Conservation (phyloP, 2,797 vertebrate species). For the Pipistrellus kuhlii region DNA sequence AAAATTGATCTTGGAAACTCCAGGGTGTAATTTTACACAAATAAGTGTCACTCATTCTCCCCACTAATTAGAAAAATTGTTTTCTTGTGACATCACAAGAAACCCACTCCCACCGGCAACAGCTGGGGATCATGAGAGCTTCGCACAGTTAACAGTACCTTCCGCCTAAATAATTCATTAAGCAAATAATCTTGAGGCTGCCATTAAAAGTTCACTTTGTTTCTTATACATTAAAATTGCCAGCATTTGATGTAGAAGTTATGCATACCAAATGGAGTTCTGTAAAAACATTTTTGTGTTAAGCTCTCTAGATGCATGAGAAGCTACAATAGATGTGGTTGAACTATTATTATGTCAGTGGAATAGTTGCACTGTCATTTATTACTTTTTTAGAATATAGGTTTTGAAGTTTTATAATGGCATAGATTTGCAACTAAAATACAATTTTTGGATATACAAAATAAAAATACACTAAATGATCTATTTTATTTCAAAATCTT, state of each 20-base stretch:
- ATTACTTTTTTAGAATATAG: neutral
- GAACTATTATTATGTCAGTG: neutral
- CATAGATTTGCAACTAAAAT: neutral
- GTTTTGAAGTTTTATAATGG: neutral
- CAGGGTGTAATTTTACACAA: neutral
- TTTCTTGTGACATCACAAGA: neutral
- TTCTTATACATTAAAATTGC: neutral
- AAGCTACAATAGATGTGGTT: neutral
- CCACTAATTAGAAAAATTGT: neutral
- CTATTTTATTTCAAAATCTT: conserved; percentile 61
- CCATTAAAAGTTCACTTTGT: neutral
- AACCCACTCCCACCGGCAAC: neutral
- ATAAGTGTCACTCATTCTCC: neutral
- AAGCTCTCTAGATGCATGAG: neutral
- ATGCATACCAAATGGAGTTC: neutral
- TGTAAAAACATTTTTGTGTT: neutral
- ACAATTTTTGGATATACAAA: conserved; percentile 29
- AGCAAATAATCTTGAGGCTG: neutral
- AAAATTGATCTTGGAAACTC: neutral
- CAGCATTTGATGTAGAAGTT: neutral
- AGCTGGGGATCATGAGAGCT: neutral
- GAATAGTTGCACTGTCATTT: neutral
- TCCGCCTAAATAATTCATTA: neutral
- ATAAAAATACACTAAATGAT: neutral
- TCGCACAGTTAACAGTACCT: neutral